A percentile compares a stretch with the other conserved stretches of the same genome.
These are phyloP conservation scores for Muraenolepis orangiensis DNA, from an alignment of 2,797 vertebrate species.

Conservation along the genomic window DNA sequence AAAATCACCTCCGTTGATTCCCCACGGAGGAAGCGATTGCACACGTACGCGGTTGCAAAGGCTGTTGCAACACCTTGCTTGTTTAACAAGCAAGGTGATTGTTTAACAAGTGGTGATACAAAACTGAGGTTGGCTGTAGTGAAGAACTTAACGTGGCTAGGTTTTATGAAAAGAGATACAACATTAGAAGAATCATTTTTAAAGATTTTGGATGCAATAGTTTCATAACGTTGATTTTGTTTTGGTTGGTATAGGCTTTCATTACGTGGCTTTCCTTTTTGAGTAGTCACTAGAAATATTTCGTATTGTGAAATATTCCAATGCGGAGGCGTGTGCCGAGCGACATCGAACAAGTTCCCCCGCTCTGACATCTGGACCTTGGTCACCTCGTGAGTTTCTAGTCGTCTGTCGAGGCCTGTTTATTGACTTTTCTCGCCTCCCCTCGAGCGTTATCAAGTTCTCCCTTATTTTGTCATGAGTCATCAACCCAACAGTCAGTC, in stretches of 20 bases:
- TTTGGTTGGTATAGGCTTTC: background rate
- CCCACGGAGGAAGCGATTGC: slow-evolving; percentile 12
- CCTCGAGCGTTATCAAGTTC: slow-evolving; percentile 9
- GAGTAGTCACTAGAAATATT: background rate
- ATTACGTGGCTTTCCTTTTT: background rate
- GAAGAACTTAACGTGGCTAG: too few species aligned
- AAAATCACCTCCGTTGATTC: slow-evolving; percentile 29
- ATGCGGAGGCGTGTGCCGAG: background rate
- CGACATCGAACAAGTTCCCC: background rate
- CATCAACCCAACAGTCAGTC: background rate
- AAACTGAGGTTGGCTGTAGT: background rate
- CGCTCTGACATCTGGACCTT: background rate
- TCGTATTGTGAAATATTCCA: background rate
- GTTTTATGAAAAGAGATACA: background rate
- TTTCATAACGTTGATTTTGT: background rate
- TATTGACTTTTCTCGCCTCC: slow-evolving; percentile 9
- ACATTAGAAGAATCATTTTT: background rate
- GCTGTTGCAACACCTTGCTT: slow-evolving; percentile 18
- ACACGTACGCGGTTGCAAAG: slow-evolving; percentile 15
- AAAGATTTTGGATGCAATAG: background rate
- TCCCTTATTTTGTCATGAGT: slow-evolving; percentile 13
- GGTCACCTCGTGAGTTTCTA: background rate
- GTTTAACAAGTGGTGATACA: background rate
- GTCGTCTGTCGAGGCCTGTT: background rate
- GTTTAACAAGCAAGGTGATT: slow-evolving; percentile 9